Evolutionary conservation across 1,140 invertebrate species (phyloP), one percentile per base, ranked within the genome.

Genomic region (Sinonovacula constricta): DNA sequence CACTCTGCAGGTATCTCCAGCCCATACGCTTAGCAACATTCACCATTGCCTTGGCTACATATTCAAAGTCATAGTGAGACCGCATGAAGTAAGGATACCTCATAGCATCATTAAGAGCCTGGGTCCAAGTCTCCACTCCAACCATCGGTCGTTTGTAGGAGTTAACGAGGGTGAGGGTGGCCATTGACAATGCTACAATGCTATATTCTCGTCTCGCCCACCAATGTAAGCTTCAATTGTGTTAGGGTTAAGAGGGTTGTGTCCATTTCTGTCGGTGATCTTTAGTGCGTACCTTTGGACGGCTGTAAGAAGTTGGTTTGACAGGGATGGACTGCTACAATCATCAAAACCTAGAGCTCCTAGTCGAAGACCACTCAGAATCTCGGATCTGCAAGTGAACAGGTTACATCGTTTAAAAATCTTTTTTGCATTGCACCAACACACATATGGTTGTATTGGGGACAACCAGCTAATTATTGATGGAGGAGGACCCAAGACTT

Each of bases 11-110:
- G 82, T 88, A 86, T 7, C 74, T 68, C 86, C 85, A 89, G 39
- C 83, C 82, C 0, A 79, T 54, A 12, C 82, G 65, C 74, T 88
- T 88, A 18, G 88, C 59, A 22, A 88, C 68, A n/a, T 83, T 51
- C n/a, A 88, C 79, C 45, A 96, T 93, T 31, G 94, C 93, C 83
- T 94, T 93, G 1, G 95, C 94, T 90, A 96, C 95, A 89, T 94
- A 94, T 81, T 93, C 93, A 90, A 96, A 94, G 0, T 94, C 94
- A n/a, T 95, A 95, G 18, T 95, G 94, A 0, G 95, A 94, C 12
- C 95, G 92, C 70, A 95, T 89, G 91, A 95, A 96, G 80, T 94
- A 95, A 51, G 93, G 93, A 90, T 94, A 96, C 81, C 94, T 92
- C 77, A 92, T 93, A 87, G 94, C 95, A 67, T 82, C 68, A 30